Percentiles rank a stretch among this genome's conserved stretches.
These are phyloP conservation scores for Aegithalos caudatus DNA, from an alignment of 2,113 vertebrate species.

Conservation along the genomic window DNA sequence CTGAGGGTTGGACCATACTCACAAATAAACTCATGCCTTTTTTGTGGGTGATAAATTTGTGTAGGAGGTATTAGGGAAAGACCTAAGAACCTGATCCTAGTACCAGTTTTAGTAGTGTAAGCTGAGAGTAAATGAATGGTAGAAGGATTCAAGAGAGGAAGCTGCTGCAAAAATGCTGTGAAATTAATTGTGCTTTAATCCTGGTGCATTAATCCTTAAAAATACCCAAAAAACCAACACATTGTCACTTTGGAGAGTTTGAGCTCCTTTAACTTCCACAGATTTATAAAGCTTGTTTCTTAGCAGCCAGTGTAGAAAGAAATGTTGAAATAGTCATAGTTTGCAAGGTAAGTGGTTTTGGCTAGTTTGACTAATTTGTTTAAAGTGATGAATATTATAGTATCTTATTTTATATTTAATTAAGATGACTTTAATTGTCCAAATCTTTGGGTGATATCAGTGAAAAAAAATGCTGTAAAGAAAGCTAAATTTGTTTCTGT, in stretches of 20 bases:
- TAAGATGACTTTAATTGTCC: neutral
- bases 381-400: neutral
- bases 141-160: neutral
- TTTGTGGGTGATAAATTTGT: neutral
- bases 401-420: neutral
- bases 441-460: neutral
- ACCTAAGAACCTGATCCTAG: neutral
- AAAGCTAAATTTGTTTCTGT: neutral
- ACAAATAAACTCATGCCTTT: neutral
- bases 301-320: neutral
- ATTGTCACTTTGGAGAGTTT: neutral
- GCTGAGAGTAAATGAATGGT: neutral
- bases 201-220: neutral
- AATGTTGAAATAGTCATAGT: neutral
- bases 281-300: neutral
- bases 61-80: neutral
- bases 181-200: neutral
- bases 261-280: neutral
- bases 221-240: accelerated
- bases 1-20: neutral
- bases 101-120: neutral
- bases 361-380: neutral
- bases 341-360: neutral
- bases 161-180: neutral
- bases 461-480: neutral